A percentile compares a stretch with the other conserved stretches of the same genome.
Evolutionary conservation across 1,140 invertebrate genomes (phyloP).

Genomic region (Sinonovacula constricta): DNA sequence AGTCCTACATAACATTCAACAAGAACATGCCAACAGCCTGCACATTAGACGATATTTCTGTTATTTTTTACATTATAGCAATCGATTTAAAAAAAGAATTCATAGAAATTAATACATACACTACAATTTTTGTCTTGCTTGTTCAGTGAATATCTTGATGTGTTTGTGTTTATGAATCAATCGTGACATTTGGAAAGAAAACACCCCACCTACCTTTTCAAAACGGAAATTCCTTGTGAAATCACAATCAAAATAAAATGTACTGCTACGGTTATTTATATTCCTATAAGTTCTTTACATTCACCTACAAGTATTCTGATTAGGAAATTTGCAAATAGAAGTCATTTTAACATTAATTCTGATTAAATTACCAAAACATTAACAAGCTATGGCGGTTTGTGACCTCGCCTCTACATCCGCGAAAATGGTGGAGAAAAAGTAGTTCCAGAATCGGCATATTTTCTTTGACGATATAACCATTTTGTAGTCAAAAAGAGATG

Average conservation of each 20-base stretch:
- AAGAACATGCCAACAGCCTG: background rate
- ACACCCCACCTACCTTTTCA: slow-evolving; percentile 43
- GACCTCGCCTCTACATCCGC: slow-evolving; percentile 53
- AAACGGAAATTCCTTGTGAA: too few species aligned
- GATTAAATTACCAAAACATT: background rate
- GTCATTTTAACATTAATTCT: background rate
- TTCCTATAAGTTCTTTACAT: background rate
- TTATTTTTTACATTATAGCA: background rate
- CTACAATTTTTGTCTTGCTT: background rate
- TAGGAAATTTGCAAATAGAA: background rate
- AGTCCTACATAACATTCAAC: too few species aligned
- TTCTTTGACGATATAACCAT: too few species aligned
- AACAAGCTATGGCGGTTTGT: slow-evolving; percentile 48
- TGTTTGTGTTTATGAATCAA: background rate
- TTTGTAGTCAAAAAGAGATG: too few species aligned
- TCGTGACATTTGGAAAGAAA: slow-evolving; percentile 1
- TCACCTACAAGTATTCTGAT: background rate
- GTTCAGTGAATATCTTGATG: background rate
- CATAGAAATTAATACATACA: background rate
- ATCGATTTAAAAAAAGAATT: background rate
- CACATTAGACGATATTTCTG: background rate
- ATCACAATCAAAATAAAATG: background rate
- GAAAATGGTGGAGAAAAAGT: slow-evolving; percentile 44
- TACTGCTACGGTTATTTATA: background rate
- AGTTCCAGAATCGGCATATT: too few species aligned